These are phyloP conservation scores for Vireo griseus DNA, from an alignment of 2,797 vertebrate genomes.

Conservation along the genomic window DNA sequence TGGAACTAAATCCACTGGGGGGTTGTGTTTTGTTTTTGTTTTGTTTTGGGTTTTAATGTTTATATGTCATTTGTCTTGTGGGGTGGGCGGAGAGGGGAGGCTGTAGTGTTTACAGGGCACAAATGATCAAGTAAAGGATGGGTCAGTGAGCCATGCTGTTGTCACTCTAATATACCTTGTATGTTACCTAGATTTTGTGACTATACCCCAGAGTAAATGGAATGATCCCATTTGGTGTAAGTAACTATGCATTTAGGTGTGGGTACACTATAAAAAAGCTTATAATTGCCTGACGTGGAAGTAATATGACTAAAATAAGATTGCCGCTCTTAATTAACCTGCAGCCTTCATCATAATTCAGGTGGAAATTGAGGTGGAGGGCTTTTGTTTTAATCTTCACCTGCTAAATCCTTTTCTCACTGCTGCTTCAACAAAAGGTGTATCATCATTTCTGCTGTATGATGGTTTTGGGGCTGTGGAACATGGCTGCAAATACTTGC, in stretches of 20 bases:
- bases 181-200: slow-evolving; percentile 74
- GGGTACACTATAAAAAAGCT: slow-evolving; percentile 52
- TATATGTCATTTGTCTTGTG: not conserved
- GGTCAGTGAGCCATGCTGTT: not conserved
- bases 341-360: not conserved
- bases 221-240: slow-evolving; percentile 73
- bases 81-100: not conserved
- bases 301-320: slow-evolving; percentile 31
- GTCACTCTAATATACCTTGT: slow-evolving; percentile 64
- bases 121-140: not conserved
- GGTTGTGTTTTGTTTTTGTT: not conserved
- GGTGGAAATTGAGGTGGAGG: slow-evolving; percentile 39
- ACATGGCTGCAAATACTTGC: slow-evolving; percentile 10
- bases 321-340: slow-evolving; percentile 35
- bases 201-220: slow-evolving; percentile 74
- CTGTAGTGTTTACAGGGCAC: not conserved
- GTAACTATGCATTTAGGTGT: slow-evolving; percentile 58
- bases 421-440: slow-evolving; percentile 17
- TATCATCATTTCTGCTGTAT: not conserved
- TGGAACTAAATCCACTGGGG: not conserved
- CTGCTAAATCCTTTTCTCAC: slow-evolving; percentile 12
- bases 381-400: slow-evolving; percentile 12
- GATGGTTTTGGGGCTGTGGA: not conserved
- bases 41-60: not conserved
- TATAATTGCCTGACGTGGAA: slow-evolving; percentile 23